These are phyloP conservation scores for Hiodon alosoides DNA, from an alignment of 2,113 vertebrate species.

Conservation along the genomic window DNA sequence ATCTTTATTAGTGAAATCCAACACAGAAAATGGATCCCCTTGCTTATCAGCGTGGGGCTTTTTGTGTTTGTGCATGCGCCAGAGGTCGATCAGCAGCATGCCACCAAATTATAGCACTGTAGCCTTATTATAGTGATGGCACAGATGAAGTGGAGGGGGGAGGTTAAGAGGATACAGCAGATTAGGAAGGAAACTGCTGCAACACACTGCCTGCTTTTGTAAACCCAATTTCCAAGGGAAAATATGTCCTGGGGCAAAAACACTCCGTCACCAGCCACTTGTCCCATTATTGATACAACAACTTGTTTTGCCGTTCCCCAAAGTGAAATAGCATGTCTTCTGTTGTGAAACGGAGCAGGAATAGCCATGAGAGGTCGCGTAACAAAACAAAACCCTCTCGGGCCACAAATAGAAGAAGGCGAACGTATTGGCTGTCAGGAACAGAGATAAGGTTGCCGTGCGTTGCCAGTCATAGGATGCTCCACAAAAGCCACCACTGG, in stretches of 20 bases:
- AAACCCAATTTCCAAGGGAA: constrained; percentile 37
- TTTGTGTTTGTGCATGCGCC: constrained; percentile 34
- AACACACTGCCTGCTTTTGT: constrained; percentile 49
- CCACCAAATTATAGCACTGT: constrained; percentile 43
- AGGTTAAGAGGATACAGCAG: constrained; percentile 48
- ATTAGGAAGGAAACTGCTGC: constrained; percentile 40
- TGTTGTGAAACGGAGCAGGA: constrained; percentile 19
- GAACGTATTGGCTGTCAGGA: constrained; percentile 11
- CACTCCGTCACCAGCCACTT: constrained; percentile 38
- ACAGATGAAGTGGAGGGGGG: constrained; percentile 32
- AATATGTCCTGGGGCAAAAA: constrained; percentile 37
- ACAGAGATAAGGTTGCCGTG: background rate
- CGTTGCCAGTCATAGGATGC: background rate
- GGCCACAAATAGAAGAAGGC: constrained; percentile 23
- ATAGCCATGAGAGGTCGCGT: constrained; percentile 33
- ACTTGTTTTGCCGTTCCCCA: constrained; percentile 41
- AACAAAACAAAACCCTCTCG: background rate
- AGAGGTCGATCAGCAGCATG: constrained; percentile 46
- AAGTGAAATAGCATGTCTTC: constrained; percentile 25
- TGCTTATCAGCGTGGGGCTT: constrained; percentile 36
- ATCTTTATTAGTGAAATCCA: constrained; percentile 48
- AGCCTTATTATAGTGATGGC: constrained; percentile 44
- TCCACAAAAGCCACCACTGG: no score
- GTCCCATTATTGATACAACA: constrained; percentile 45
- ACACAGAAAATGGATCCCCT: constrained; percentile 34